phyloP scores from a whole-genome alignment of 2,888 invertebrate genomes.

The Plagodis dolabraria region DNA sequence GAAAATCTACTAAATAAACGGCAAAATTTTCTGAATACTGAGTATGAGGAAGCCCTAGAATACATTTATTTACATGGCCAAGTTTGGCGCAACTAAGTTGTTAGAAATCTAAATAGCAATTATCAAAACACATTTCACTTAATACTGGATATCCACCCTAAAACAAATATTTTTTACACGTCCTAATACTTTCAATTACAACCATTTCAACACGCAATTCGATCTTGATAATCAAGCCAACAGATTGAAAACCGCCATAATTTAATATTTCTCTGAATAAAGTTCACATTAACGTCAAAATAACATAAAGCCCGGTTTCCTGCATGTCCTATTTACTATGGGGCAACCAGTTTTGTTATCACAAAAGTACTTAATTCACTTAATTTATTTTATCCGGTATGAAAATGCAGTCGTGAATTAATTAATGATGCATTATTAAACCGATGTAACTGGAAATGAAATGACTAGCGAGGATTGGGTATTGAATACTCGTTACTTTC shows the following conservation, averaged over 20 bases:
- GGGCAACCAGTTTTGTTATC: conserved; percentile 49
- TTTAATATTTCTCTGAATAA: conserved; percentile 23
- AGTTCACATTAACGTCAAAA: conserved; percentile 30
- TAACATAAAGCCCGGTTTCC: conserved; percentile 28
- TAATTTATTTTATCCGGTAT: conserved; percentile 55
- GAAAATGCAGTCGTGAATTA: conserved; percentile 55
- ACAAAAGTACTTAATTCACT: conserved; percentile 51
- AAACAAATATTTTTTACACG: too few relatives aligned
- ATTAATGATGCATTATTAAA: conserved; percentile 63
- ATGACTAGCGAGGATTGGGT: conserved; percentile 48
- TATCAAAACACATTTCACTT: neutral
- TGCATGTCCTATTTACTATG: conserved; percentile 40
- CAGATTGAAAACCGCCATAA: conserved; percentile 21
- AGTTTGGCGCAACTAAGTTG: too few relatives aligned
- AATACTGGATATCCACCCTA: neutral
- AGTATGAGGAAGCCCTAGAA: too few relatives aligned
- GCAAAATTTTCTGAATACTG: too few relatives aligned
- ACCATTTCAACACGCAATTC: conserved; percentile 11
- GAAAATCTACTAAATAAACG: too few relatives aligned
- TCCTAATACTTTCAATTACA: neutral
- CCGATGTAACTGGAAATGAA: conserved; percentile 63
- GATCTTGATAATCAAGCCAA: conserved; percentile 10
- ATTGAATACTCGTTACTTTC: too few relatives aligned
- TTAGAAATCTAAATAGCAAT: neutral
- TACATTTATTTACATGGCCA: too few relatives aligned